Evolutionary conservation across 1,140 invertebrate species (phyloP), one percentile per base, ranked within the genome.

Genomic region (Mya arenaria): DNA sequence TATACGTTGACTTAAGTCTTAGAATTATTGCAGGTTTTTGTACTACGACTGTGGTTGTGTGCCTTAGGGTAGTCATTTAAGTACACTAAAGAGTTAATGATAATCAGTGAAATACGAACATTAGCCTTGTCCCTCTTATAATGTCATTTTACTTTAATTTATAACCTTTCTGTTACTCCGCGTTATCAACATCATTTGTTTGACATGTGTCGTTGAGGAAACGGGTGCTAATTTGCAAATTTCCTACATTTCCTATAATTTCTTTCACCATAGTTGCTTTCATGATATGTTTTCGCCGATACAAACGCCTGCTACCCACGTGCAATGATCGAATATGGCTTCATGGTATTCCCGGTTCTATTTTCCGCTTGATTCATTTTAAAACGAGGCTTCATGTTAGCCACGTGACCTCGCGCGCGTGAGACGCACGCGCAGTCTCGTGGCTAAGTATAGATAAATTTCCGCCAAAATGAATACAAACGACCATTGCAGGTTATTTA

Each of bases 401-500:
- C n/a, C 77, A 58, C 77, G 66, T 80, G 77, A n/a, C 37, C 32
- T n/a, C 34, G 36, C 55, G 36, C 66, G 66, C 44, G 4, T 36
- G 1, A 58, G 0, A 32, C 77, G 30, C 30, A 71, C 39, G 63
- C 39, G n/a, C 56, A 66, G 77, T 71, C 77, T 60, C 77, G 77
- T 80, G 77, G 1, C 23, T 44, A n/a, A 52, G 44, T 23, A 80
- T 19, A 71, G 66, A 80, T 71, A 44, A 69, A 36, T 69, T 80
- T 80, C 52, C 65, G 65, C 77, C 28, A 41, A 56, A 71, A 60
- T 68, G 77, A 62, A 58, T 56, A 23, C 77, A 28, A 80, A 80
- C 56, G 28, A 65, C 28, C 32, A 10, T 6, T 71, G 44, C 36
- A 41, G 48, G 52, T 25, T 25, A 62, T 55, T 69, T 65, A 52